Evolutionary conservation across 2,113 vertebrate species (phyloP).

Genomic region (Channa maculata): DNA sequence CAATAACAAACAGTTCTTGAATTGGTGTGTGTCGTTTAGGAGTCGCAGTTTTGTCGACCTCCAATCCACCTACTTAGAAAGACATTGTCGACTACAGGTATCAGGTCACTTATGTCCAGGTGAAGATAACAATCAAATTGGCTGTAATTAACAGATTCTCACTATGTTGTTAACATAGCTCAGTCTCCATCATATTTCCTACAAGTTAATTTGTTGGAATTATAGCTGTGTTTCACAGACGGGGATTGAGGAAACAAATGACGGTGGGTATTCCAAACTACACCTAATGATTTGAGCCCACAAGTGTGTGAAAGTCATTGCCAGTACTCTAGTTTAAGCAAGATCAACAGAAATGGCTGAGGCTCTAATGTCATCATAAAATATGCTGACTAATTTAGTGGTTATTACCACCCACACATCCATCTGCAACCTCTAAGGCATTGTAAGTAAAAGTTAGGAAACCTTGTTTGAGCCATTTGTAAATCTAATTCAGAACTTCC

Average conservation of each 20-base stretch:
- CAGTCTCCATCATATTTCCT: too few species aligned
- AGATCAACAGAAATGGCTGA: conserved; percentile 62
- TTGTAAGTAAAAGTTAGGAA: conserved; percentile 29
- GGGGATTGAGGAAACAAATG: background rate
- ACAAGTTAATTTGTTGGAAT: too few species aligned
- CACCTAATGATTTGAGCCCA: conserved; percentile 20
- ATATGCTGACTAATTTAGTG: conserved; percentile 70
- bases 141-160: too few species aligned
- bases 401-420: conserved; percentile 54
- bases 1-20: too few species aligned
- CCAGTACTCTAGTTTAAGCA: conserved; percentile 27
- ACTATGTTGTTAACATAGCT: too few species aligned
- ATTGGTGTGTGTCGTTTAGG: too few species aligned
- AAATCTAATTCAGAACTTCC: conserved; percentile 37
- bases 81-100: too few species aligned
- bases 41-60: too few species aligned
- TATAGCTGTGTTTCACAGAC: too few species aligned
- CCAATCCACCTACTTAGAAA: too few species aligned
- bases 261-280: background rate
- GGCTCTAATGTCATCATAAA: conserved; percentile 67
- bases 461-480: conserved; percentile 29
- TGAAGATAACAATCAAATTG: too few species aligned
- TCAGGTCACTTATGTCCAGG: too few species aligned
- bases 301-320: conserved; percentile 43
- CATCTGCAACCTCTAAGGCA: conserved; percentile 42